Conservation (phyloP, 2,888 invertebrate genomes). For the Muschampia plurimacula region DNA sequence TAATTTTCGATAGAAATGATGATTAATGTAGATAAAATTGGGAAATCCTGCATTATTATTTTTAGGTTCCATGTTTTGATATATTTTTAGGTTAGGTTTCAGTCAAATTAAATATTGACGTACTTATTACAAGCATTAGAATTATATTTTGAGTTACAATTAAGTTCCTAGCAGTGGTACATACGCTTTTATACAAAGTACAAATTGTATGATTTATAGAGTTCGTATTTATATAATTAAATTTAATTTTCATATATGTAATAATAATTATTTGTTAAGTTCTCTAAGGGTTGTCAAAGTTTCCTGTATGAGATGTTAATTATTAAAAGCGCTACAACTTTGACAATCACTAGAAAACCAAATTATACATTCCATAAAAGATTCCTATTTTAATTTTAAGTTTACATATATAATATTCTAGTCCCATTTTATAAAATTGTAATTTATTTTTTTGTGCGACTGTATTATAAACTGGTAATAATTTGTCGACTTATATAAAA, state of each 20-base stretch:
- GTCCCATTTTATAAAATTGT: conserved; percentile 35
- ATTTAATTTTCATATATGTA: neutral
- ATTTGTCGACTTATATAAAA: conserved; percentile 66
- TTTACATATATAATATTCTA: conserved; percentile 46
- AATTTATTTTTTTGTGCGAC: conserved; percentile 66
- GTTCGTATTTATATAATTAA: neutral
- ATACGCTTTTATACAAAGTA: neutral
- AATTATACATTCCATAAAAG: conserved; percentile 52
- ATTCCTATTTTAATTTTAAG: conserved; percentile 55
- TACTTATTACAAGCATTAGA: neutral
- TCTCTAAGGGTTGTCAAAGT: conserved; percentile 36
- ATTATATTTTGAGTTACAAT: neutral
- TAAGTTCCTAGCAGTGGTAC: conserved; percentile 26
- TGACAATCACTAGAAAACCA: conserved; percentile 41
- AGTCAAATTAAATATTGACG: neutral
- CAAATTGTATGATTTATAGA: neutral
- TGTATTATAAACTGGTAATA: conserved; percentile 67
- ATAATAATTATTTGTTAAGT: conserved; percentile 21
- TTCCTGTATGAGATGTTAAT: conserved; percentile 44
- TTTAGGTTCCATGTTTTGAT: neutral
- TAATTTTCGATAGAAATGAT: conserved; percentile 38
- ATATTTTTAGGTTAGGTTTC: neutral
- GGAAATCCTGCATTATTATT: conserved; percentile 30
- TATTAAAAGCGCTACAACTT: conserved; percentile 44
- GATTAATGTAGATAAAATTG: conserved; percentile 31